These are phyloP conservation scores for Terebella lapidaria DNA, from an alignment of 2,888 invertebrate species.

Conservation along the genomic window DNA sequence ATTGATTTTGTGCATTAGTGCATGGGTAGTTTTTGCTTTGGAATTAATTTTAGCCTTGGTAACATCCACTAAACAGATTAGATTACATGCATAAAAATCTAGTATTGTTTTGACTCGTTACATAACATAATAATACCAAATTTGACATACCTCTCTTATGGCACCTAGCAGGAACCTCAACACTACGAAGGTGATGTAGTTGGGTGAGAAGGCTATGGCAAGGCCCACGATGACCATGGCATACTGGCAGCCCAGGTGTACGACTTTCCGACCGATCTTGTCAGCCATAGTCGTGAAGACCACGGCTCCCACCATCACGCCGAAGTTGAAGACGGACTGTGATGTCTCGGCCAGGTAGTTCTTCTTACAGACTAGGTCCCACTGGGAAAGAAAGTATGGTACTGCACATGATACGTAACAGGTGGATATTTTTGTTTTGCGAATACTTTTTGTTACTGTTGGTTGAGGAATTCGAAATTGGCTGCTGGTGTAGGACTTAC, in stretches of 20 bases:
- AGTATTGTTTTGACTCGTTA: no score
- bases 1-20: no score
- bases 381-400: slow-evolving; percentile 19
- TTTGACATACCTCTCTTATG: slow-evolving; percentile 21
- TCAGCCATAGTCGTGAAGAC: slow-evolving; percentile 35
- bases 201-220: slow-evolving; percentile 24
- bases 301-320: slow-evolving; percentile 38
- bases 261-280: slow-evolving; percentile 31
- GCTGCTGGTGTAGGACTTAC: neutral
- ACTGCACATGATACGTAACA: no score
- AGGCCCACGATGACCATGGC: slow-evolving; percentile 18
- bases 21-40: no score
- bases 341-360: slow-evolving; percentile 33
- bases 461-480: neutral
- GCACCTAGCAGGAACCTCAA: slow-evolving; percentile 27
- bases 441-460: no score
- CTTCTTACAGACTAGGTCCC: slow-evolving; percentile 34
- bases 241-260: slow-evolving; percentile 24
- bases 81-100: no score
- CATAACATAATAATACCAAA: no score
- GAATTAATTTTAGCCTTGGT: no score
- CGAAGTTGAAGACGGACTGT: slow-evolving; percentile 35
- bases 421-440: no score
- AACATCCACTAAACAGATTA: no score
- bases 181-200: slow-evolving; percentile 25